Conservation (phyloP, 2,888 invertebrate genomes). For the Timema cristinae region DNA sequence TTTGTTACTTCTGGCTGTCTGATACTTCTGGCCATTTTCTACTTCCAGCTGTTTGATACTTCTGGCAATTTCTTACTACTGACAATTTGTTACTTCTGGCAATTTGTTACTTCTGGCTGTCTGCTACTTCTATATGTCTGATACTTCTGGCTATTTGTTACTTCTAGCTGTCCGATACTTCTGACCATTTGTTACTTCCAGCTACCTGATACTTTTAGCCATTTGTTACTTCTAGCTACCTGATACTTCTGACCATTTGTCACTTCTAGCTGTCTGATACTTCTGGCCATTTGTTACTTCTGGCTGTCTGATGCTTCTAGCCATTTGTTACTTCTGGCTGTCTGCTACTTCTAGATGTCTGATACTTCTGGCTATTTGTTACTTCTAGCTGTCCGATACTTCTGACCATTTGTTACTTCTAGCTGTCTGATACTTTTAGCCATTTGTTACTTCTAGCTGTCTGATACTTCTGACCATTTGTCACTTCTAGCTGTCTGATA, state of each 20-base stretch:
- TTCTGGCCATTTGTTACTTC: not conserved
- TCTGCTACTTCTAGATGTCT: not conserved
- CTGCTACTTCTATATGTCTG: not conserved
- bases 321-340: not conserved
- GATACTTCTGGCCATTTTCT: not conserved
- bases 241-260: not conserved
- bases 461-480: not conserved
- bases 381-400: not conserved
- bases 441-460: not conserved
- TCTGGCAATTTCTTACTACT: not conserved
- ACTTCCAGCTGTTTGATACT: not conserved
- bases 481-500: not conserved
- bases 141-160: not conserved
- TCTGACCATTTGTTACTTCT: not conserved
- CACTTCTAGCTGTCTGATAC: not conserved
- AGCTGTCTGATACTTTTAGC: not conserved
- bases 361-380: not conserved
- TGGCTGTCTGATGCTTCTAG: not conserved
- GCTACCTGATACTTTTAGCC: not conserved
- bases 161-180: not conserved
- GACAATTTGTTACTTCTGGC: not conserved
- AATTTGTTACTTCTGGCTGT: not conserved
- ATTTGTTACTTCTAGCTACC: not conserved
- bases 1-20: not conserved
- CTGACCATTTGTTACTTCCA: too few relatives aligned